phyloP scores from a whole-genome alignment of 1,140 invertebrate species.

The Lerema accius region DNA sequence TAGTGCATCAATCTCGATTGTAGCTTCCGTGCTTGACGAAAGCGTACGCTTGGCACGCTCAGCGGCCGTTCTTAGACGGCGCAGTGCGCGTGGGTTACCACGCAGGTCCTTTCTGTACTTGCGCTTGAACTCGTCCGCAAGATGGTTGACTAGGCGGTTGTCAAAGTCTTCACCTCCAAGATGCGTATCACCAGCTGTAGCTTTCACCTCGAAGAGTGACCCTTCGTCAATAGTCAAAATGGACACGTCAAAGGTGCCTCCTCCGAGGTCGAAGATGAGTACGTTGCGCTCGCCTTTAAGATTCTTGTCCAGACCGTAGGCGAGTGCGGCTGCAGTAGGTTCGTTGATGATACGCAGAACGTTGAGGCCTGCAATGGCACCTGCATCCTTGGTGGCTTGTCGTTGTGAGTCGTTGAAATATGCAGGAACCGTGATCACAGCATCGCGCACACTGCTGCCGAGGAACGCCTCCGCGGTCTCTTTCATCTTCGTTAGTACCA shows the following conservation, averaged over 20 bases:
- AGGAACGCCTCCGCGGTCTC: conserved; percentile 88
- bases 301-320: conserved; percentile 88
- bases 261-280: conserved; percentile 86
- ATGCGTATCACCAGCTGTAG: conserved; percentile 90
- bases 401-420: conserved; percentile 60
- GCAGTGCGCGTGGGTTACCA: conserved; percentile 77
- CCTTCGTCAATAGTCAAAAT: conserved; percentile 94
- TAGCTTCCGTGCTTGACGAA: conserved; percentile 84
- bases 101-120: conserved; percentile 81
- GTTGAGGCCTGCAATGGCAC: conserved; percentile 86
- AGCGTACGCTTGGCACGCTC: conserved; percentile 85
- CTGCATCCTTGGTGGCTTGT: conserved; percentile 90
- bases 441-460: conserved; percentile 86
- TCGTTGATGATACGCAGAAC: conserved; percentile 90
- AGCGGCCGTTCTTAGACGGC: conserved; percentile 86
- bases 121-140: conserved; percentile 83
- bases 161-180: conserved; percentile 94
- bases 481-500: conserved; percentile 85
- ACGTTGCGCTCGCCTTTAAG: conserved; percentile 87
- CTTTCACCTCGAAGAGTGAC: conserved; percentile 88
- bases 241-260: conserved; percentile 92
- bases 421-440: conserved; percentile 80
- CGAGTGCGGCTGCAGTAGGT: conserved; percentile 89
- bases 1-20: conserved; percentile 83
- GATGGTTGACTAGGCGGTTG: conserved; percentile 90